Evolutionary conservation across 2,888 invertebrate species (phyloP).

Genomic region (Oscheius sp.): DNA sequence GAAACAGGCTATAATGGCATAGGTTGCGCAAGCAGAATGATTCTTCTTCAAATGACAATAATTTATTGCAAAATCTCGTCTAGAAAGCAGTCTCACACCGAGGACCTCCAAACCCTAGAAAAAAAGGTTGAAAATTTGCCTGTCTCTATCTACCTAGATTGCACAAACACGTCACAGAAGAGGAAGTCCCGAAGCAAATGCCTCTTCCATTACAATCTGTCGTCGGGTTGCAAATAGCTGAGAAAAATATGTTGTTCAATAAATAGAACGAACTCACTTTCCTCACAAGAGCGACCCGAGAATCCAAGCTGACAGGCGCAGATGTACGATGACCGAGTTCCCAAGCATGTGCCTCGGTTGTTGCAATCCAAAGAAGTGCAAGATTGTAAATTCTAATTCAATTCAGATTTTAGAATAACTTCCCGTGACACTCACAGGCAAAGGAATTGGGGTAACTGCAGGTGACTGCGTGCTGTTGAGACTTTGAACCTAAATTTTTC

Average conservation of each 20-base stretch:
- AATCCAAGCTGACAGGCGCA: conserved; percentile 67
- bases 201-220: conserved; percentile 70
- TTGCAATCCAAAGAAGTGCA: conserved; percentile 61
- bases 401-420: background rate
- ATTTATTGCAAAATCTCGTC: conserved; percentile 8
- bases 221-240: conserved; percentile 65
- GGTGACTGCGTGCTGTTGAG: conserved; percentile 2
- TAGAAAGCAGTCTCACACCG: conserved; percentile 60
- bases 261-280: conserved; percentile 53
- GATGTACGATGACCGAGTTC: conserved; percentile 59
- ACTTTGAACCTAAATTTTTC: background rate
- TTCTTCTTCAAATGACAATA: background rate
- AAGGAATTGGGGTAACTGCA: background rate
- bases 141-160: no score
- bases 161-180: conserved; percentile 62
- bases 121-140: no score
- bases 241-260: conserved; percentile 23
- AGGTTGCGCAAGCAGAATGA: conserved; percentile 5
- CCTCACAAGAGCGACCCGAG: conserved; percentile 66
- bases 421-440: background rate
- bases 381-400: conserved; percentile 14
- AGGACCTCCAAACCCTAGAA: conserved; percentile 60
- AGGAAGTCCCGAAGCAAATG: conserved; percentile 64
- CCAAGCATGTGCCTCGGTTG: conserved; percentile 65
- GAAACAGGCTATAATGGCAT: no score